A percentile compares a stretch with the other conserved stretches of the same genome.
Conservation (phyloP, 2,113 vertebrate genomes). For the Ranitomeya imitator region DNA sequence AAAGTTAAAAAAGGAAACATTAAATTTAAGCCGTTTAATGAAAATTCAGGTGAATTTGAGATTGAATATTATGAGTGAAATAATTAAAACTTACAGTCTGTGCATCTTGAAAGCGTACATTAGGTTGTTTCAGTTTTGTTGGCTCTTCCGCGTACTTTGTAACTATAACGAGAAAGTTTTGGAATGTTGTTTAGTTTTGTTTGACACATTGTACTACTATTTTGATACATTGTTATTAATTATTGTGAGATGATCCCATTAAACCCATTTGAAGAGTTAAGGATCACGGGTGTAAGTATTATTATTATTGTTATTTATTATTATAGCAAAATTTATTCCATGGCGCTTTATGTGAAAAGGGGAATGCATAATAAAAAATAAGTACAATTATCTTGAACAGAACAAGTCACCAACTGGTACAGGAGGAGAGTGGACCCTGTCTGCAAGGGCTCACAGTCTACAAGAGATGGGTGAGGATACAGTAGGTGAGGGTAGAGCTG, state of each 20-base stretch:
- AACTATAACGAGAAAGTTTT: not conserved
- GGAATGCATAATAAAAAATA: no score
- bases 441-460: no score
- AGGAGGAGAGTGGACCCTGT: no score
- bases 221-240: not conserved
- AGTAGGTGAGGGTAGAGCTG: no score
- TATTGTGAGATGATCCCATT: not conserved
- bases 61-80: constrained; percentile 69
- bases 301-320: no score
- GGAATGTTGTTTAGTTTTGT: not conserved
- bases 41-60: constrained; percentile 82
- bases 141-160: constrained; percentile 58
- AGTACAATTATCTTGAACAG: no score
- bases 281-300: no score
- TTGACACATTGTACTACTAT: not conserved
- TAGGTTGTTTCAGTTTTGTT: not conserved
- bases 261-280: not conserved
- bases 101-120: constrained; percentile 73
- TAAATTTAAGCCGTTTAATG: constrained; percentile 78
- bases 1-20: constrained; percentile 67
- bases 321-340: no score
- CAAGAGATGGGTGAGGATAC: no score
- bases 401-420: no score
- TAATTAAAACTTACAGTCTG: constrained; percentile 66
- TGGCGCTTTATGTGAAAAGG: no score